Evolutionary conservation across 2,113 vertebrate genomes (phyloP).

Genomic region (Chascanopsetta lugubris): DNA sequence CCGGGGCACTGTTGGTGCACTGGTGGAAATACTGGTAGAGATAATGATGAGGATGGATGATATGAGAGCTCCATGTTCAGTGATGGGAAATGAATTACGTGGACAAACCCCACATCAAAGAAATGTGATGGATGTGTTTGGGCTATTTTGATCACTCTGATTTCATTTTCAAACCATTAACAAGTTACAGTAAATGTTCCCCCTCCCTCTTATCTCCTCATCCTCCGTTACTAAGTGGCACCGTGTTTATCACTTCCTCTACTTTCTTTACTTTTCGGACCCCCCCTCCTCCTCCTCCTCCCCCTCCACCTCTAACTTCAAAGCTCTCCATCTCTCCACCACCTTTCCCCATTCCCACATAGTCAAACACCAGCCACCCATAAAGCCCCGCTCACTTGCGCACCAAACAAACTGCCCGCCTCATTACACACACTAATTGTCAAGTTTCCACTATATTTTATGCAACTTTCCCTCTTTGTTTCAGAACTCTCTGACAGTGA

Average conservation of each 20-base stretch:
- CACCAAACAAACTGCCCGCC: slow-evolving; percentile 61
- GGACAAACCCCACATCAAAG: too few species aligned
- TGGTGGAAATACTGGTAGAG: too few species aligned
- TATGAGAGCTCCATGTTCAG: too few species aligned
- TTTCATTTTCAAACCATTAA: not conserved
- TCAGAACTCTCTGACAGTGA: not conserved
- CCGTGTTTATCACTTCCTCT: slow-evolving; percentile 57
- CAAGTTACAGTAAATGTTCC: slow-evolving; percentile 7
- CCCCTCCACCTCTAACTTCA: slow-evolving; percentile 55
- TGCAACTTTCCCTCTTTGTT: slow-evolving; percentile 15
- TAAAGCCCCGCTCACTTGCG: slow-evolving; percentile 60
- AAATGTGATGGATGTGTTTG: too few species aligned
- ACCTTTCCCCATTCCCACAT: slow-evolving; percentile 57
- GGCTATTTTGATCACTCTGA: too few species aligned
- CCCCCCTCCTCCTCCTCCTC: slow-evolving; percentile 22
- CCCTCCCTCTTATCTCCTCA: slow-evolving; percentile 22
- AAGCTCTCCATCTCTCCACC: slow-evolving; percentile 38
- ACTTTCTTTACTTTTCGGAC: slow-evolving; percentile 32
- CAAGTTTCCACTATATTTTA: slow-evolving; percentile 53
- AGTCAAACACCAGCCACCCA: slow-evolving; percentile 58
- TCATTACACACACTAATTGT: slow-evolving; percentile 71
- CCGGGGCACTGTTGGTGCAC: too few species aligned
- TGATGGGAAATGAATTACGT: too few species aligned
- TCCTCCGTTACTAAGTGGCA: slow-evolving; percentile 23
- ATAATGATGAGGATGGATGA: too few species aligned